A percentile compares a stretch with the other conserved stretches of the same genome.
Evolutionary conservation across 2,113 vertebrate species (phyloP).

Genomic region (Vidua macroura): DNA sequence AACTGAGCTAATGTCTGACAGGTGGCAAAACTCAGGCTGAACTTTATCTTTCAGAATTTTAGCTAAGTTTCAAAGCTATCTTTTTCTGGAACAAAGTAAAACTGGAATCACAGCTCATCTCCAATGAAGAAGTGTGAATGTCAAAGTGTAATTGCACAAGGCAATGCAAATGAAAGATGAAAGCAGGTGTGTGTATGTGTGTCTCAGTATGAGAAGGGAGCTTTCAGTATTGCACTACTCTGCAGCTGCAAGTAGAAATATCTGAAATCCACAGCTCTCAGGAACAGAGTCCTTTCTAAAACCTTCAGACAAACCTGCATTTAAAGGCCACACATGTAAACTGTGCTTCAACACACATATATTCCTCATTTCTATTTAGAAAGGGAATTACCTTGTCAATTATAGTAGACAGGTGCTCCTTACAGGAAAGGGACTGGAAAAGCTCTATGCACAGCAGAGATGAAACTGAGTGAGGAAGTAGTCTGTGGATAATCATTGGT

Average conservation of each 20-base stretch:
- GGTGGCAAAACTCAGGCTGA: not conserved
- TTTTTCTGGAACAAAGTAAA: not conserved
- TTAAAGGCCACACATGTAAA: not conserved
- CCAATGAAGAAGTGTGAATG: not conserved
- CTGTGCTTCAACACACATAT: not conserved
- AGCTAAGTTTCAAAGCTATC: not conserved
- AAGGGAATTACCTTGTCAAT: slow-evolving; percentile 88
- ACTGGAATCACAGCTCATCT: not conserved
- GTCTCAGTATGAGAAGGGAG: not conserved
- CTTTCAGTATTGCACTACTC: not conserved
- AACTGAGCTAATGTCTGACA: not conserved
- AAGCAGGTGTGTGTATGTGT: not conserved
- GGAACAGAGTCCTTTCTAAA: not conserved
- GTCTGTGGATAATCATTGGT: slow-evolving; percentile 88
- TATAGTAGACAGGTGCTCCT: slow-evolving; percentile 88
- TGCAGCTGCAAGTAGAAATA: not conserved
- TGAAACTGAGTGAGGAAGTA: slow-evolving; percentile 92
- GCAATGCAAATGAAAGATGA: not conserved
- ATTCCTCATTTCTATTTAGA: not conserved
- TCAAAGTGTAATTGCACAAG: not conserved
- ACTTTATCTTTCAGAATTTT: not conserved
- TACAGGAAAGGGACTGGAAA: slow-evolving; percentile 93
- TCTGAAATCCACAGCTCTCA: not conserved
- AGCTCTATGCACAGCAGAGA: slow-evolving; percentile 93
- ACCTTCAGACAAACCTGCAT: not conserved